A percentile compares a stretch with the other conserved stretches of the same genome.
These are phyloP conservation scores for Venustoraphidia nigricollis DNA, from an alignment of 2,888 invertebrate genomes.

Conservation along the genomic window DNA sequence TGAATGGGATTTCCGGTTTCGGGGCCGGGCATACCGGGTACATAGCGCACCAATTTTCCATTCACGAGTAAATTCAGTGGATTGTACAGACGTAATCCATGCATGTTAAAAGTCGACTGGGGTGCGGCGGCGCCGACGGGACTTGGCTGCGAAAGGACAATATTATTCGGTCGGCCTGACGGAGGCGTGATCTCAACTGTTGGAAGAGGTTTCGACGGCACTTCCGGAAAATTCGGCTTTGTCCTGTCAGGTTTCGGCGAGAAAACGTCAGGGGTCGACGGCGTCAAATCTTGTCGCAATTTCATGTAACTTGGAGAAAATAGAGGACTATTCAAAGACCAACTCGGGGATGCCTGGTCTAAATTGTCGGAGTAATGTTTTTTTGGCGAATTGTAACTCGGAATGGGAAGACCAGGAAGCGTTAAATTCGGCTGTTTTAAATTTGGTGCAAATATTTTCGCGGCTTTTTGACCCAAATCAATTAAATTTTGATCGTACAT, in stretches of 20 bases:
- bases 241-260: not conserved
- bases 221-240: no score
- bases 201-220: no score
- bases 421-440: conserved; percentile 24
- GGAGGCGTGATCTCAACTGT: no score
- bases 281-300: not conserved
- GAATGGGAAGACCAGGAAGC: conserved; percentile 18
- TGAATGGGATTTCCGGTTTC: conserved; percentile 13
- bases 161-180: no score
- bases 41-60: conserved; percentile 68
- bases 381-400: conserved; percentile 9
- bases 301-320: not conserved
- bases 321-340: not conserved
- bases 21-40: conserved; percentile 79
- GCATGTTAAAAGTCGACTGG: not conserved
- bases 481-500: conserved; percentile 20
- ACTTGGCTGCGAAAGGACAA: no score
- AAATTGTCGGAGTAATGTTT: not conserved
- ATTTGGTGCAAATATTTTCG: conserved; percentile 26
- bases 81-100: conserved; percentile 23
- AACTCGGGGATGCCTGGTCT: not conserved
- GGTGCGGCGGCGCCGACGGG: no score
- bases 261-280: not conserved
- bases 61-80: conserved; percentile 36
- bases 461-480: conserved; percentile 29